Percentiles rank a stretch among this genome's conserved stretches.
Conservation (phyloP, 2,888 invertebrate species). For the Ganaspis brasiliensis region DNA sequence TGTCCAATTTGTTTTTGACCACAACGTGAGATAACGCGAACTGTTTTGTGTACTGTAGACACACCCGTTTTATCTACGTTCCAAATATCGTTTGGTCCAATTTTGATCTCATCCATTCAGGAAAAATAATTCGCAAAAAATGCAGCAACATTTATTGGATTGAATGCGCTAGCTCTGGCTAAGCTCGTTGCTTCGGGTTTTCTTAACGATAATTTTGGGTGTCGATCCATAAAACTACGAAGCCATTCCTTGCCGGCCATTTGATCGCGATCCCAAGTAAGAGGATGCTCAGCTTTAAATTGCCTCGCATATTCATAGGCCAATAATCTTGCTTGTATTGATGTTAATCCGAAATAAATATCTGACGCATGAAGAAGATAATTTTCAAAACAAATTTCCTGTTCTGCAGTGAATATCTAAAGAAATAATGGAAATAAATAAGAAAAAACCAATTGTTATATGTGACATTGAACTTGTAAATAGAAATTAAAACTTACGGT, state of each 20-base stretch:
- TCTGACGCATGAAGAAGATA: slow-evolving; percentile 18
- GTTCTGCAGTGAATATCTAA: slow-evolving; percentile 10
- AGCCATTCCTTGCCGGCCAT: slow-evolving; percentile 45
- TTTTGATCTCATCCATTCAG: slow-evolving; percentile 48
- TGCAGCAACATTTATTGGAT: slow-evolving; percentile 44
- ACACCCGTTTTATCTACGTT: slow-evolving; percentile 52
- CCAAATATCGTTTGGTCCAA: slow-evolving; percentile 52
- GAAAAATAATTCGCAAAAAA: slow-evolving; percentile 46
- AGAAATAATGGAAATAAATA: too few relatives aligned
- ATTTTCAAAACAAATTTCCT: neutral
- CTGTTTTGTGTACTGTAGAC: slow-evolving; percentile 47
- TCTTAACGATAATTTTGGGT: slow-evolving; percentile 43
- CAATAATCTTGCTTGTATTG: slow-evolving; percentile 17
- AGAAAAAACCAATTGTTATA: too few relatives aligned
- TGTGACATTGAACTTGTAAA: slow-evolving; percentile 40
- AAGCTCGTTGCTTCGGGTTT: slow-evolving; percentile 47
- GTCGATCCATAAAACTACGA: slow-evolving; percentile 43
- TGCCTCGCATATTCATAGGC: too few relatives aligned
- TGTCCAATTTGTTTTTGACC: slow-evolving; percentile 67
- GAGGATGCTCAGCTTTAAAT: neutral
- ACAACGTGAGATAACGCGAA: slow-evolving; percentile 50
- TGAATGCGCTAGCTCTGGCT: slow-evolving; percentile 45
- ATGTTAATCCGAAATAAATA: slow-evolving; percentile 19
- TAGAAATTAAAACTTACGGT: slow-evolving; percentile 45
- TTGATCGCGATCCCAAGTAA: neutral